Evolutionary conservation across 2,113 vertebrate species (phyloP).

Genomic region (Aptenodytes patagonicus): DNA sequence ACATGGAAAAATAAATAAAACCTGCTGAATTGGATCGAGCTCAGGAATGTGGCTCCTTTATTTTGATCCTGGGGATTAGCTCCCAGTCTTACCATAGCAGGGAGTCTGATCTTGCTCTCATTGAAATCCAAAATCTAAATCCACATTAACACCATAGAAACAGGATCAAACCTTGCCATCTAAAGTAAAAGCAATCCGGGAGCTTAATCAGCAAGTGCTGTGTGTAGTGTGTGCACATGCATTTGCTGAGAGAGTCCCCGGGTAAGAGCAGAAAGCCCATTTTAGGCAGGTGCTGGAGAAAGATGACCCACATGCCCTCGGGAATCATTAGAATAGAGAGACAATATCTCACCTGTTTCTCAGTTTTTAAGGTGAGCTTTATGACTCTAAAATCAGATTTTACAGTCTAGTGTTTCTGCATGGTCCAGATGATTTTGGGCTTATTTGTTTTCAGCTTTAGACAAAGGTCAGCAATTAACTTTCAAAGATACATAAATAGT

Average conservation of each 20-base stretch:
- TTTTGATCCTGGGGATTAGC: slow-evolving; percentile 66
- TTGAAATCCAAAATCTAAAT: slow-evolving; percentile 53
- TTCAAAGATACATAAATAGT: neutral
- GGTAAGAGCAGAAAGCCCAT: neutral
- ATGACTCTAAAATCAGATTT: neutral
- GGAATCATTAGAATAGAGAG: neutral
- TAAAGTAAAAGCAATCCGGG: neutral
- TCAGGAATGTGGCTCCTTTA: slow-evolving; percentile 60
- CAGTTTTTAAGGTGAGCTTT: neutral
- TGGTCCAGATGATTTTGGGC: neutral
- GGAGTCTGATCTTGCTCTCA: slow-evolving; percentile 57
- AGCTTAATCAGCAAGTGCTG: neutral
- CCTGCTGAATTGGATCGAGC: slow-evolving; percentile 56
- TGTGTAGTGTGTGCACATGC: neutral
- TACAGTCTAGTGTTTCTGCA: neutral
- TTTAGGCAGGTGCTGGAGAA: neutral
- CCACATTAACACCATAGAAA: slow-evolving; percentile 58
- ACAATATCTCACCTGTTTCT: neutral
- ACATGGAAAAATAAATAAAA: slow-evolving; percentile 69
- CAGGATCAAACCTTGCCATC: slow-evolving; percentile 38
- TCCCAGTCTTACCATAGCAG: slow-evolving; percentile 61
- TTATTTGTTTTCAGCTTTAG: neutral
- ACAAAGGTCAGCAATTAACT: neutral
- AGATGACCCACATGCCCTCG: neutral
- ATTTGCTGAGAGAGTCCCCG: neutral